Base-by-base conservation (phyloP, 2,113 vertebrate species). In the Myotis brandtii region DNA sequence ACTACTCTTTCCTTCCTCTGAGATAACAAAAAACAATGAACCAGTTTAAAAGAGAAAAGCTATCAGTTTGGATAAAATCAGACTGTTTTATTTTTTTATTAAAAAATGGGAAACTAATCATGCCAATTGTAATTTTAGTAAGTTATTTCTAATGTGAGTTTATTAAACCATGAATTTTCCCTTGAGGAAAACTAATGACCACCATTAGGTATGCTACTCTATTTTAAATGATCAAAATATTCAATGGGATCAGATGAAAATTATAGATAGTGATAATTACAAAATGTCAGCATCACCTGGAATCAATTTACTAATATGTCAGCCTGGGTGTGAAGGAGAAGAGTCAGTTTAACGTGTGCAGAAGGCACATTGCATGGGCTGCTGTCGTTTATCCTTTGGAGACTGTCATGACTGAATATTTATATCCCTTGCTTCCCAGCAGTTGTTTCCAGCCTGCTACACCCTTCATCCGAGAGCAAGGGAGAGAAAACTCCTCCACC, bases 151-250 rank as follows among this genome's bases (percentile, higher is more conserved):
- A 90, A 96, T 69, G 50, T 80, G 96, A 94, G 83, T 97, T 97
- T 97, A 96, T 97, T 96, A 97, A 89, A 87, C 67, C 83, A 93
- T 94, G 80, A 77, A 83, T 95, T 93, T 95, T 92, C 89, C 91
- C 89, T 94, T 94, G 83, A 97, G 93, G 83, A 92, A 95, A 93
- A 96, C 86, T 97, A 96, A 96, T 96, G 97, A 91, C 89, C 88
- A 91, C 96, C 77, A 89, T 96, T 95, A 95, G 70, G n/a, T 77
- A 88, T 86, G 73, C 52, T 82, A 25, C 46, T 97, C 67, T 86
- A 73, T 95, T 97, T 93, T 95, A 95, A 97, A 96, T 54, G 52
- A 82, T 97, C 92, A 97, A 94, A 97, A 95, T 92, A 97, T 43
- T 86, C 95, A 79, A 59, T 90, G 75, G 86, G 91, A 93, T 84